Evolutionary conservation across 1,140 invertebrate species (phyloP).

Genomic region (Papilio polytes): DNA sequence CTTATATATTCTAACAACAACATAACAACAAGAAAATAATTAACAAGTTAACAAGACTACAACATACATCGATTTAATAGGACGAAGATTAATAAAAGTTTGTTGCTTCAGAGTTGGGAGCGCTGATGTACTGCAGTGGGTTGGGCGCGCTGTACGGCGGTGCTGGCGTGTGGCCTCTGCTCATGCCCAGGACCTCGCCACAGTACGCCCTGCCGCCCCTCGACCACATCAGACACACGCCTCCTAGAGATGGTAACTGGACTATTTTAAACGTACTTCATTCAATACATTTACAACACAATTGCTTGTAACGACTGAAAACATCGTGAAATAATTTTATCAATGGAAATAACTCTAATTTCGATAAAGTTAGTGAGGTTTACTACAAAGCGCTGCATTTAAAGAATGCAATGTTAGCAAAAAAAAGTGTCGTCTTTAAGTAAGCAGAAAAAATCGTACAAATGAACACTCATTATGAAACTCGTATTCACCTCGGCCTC

Average conservation of each 20-base stretch:
- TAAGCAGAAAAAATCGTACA: slow-evolving; percentile 41
- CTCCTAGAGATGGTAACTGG: slow-evolving; percentile 68
- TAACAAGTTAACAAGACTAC: background rate
- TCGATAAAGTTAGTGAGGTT: background rate
- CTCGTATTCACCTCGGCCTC: slow-evolving; percentile 72
- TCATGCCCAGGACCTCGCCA: slow-evolving; percentile 63
- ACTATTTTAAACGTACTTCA: background rate
- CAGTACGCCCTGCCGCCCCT: slow-evolving; percentile 56
- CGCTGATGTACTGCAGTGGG: slow-evolving; percentile 78
- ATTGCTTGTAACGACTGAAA: background rate
- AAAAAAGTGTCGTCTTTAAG: slow-evolving; percentile 33
- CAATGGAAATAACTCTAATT: background rate
- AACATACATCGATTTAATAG: background rate
- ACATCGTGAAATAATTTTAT: background rate
- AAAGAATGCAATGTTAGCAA: slow-evolving; percentile 7
- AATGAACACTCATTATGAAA: slow-evolving; percentile 45
- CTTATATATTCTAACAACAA: background rate
- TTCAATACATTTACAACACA: too few species aligned
- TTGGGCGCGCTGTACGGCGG: slow-evolving; percentile 76
- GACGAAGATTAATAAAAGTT: background rate
- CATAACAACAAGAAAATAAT: background rate
- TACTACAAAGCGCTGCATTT: slow-evolving; percentile 27
- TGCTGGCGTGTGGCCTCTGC: slow-evolving; percentile 72
- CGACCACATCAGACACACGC: slow-evolving; percentile 66
- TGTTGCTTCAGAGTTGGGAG: slow-evolving; percentile 66